Conservation (phyloP, 2,888 invertebrate species). For the Eubasilissa splendida region DNA sequence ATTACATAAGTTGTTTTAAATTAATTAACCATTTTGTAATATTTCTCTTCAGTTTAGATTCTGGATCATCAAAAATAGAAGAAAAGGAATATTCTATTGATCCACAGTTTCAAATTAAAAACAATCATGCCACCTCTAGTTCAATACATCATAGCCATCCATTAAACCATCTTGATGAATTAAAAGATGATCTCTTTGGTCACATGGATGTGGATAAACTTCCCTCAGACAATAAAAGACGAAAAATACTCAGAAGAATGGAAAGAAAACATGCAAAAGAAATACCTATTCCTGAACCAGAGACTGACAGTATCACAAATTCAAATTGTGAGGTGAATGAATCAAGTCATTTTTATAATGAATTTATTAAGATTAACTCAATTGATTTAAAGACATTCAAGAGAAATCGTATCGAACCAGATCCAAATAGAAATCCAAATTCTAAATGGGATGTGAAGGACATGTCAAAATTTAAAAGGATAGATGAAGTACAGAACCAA, state of each 20-base stretch:
- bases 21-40: no score
- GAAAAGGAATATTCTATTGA: conserved; percentile 47
- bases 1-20: no score
- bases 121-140: background rate
- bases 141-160: conserved; percentile 67
- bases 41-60: background rate
- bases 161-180: conserved; percentile 70
- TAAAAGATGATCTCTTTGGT: conserved; percentile 70
- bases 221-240: conserved; percentile 66
- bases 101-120: conserved; percentile 42
- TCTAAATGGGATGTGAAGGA: conserved; percentile 68
- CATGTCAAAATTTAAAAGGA: conserved; percentile 27
- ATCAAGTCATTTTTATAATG: conserved; percentile 50
- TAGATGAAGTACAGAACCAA: conserved; percentile 28
- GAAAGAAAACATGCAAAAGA: conserved; percentile 63
- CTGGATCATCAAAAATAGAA: background rate
- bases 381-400: background rate
- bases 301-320: background rate
- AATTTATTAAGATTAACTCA: conserved; percentile 47
- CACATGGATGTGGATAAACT: conserved; percentile 66
- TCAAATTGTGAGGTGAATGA: conserved; percentile 42
- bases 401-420: conserved; percentile 1
- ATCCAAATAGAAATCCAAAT: conserved; percentile 47
- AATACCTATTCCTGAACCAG: conserved; percentile 46
- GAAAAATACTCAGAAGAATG: conserved; percentile 69